Base-by-base conservation (phyloP, 2,113 vertebrate species). In the Aix galericulata region DNA sequence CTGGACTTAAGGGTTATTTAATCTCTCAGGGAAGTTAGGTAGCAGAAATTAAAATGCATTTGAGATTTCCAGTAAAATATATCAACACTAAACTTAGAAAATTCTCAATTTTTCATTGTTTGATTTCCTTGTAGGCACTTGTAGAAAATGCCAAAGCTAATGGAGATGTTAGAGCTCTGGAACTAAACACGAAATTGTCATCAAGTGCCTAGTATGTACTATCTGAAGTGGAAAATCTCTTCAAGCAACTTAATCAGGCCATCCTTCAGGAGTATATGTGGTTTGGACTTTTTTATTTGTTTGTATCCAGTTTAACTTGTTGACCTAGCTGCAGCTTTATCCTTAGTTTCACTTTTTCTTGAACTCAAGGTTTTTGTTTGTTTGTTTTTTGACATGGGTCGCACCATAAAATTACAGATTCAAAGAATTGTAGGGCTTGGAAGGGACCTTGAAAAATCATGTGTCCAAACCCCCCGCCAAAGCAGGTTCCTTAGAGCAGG, bases 121-220 rank as follows among this genome's bases (percentile, higher is more conserved):
- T 87, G 8, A 73, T 94, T 94, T 91, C 94, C 75, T 40, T 83
- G 82, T 95, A 99, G 99, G 98, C 98, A 16, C 98, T 99, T 95
- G 82, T 99, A 97, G 97, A 98, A 81, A 98, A 99, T 88, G 98
- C 98, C 87, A 98, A 97, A 98, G 96, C 82, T 78, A 97, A 98
- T 21, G 95, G 98, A 83, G 98, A 99, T 95, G 38, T 85, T 88
- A 98, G 98, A 97, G 78, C 98, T 66, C 91, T 99, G 90, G 97
- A 99, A 74, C 97, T 99, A 92, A 93, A 99, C 95, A 97, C 97
- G 85, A 98, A 98, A 71, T 97, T 99, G 52, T 97, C 97, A 64
- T 95, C 97, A 82, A 96, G 96, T 95, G 94, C 97, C 68, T 97
- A 97, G 73, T n/a, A 23, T 90, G 78, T 59, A 74, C 82, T 87